Conservation (phyloP, 2,888 invertebrate genomes). For the Leptopterna dolabrata region DNA sequence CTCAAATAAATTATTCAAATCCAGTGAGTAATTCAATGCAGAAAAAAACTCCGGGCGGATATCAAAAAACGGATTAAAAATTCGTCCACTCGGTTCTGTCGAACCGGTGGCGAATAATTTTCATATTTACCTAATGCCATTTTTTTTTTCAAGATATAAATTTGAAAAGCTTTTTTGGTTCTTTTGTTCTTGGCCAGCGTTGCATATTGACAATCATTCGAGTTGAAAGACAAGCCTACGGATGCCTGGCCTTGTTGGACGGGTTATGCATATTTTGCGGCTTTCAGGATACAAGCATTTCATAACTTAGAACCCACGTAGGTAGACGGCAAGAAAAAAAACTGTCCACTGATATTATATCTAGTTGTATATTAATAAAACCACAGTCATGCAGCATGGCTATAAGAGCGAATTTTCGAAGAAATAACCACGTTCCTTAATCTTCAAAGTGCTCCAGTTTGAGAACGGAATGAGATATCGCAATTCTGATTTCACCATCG, state of each 20-base stretch:
- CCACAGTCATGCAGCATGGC: too few species aligned
- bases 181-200: neutral
- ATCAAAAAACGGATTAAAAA: neutral
- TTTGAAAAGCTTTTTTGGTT: neutral
- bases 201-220: neutral
- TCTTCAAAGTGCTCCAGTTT: too few species aligned
- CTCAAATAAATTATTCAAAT: conserved; percentile 12
- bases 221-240: neutral
- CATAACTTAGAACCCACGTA: neutral
- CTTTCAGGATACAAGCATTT: neutral
- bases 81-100: neutral
- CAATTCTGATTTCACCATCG: too few species aligned
- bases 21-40: neutral
- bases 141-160: neutral
- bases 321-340: neutral
- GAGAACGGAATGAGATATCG: too few species aligned
- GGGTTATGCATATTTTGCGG: neutral
- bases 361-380: too few species aligned
- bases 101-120: neutral
- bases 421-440: too few species aligned
- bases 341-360: too few species aligned
- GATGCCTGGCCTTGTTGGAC: neutral
- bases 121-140: neutral
- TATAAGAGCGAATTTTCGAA: too few species aligned
- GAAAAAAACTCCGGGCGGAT: neutral